phyloP scores from a whole-genome alignment of 2,797 vertebrate genomes.

The Dallia pectoralis region DNA sequence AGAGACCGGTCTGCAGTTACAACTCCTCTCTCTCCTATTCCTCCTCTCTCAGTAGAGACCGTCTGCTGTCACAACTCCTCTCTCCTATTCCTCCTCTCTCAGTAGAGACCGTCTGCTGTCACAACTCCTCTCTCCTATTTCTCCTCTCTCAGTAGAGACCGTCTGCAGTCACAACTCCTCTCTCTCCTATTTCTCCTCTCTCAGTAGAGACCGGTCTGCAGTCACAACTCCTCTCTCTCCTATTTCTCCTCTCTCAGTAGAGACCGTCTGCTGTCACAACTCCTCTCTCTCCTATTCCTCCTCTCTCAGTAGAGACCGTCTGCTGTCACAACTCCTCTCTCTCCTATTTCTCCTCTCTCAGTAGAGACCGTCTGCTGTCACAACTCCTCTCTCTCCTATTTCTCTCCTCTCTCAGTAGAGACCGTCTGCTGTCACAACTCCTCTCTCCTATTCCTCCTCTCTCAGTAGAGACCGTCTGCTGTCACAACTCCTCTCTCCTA shows the following conservation, averaged over 20 bases:
- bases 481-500: not conserved
- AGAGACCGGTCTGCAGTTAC: not conserved
- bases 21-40: not conserved
- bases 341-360: not conserved
- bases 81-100: not conserved
- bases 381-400: not conserved
- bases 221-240: not conserved
- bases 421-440: not conserved
- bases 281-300: not conserved
- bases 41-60: not conserved
- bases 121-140: not conserved
- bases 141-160: not conserved
- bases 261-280: not conserved
- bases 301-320: not conserved
- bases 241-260: not conserved
- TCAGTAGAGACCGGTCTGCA: not conserved
- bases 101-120: not conserved
- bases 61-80: not conserved
- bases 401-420: not conserved
- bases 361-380: not conserved
- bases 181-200: not conserved
- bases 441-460: not conserved
- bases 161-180: not conserved
- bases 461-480: no score
- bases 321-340: not conserved